Percentiles rank a stretch among this genome's conserved stretches.
Conservation (phyloP, 2,797 vertebrate genomes). For the Scomberomorus guttatus region DNA sequence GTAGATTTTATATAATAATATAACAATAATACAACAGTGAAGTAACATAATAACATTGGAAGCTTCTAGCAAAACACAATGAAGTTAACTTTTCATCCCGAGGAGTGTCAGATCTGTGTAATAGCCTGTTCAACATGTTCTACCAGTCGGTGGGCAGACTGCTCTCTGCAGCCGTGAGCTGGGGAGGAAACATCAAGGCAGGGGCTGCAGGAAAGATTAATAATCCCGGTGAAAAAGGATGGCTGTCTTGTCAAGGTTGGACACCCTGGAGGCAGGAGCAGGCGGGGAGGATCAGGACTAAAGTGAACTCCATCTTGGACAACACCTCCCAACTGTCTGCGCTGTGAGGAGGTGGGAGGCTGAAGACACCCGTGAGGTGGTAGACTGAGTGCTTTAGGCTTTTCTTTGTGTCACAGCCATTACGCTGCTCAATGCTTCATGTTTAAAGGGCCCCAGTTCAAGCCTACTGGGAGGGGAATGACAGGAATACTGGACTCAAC, state of each 20-base stretch:
- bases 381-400: slow-evolving; percentile 64
- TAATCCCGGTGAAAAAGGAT: slow-evolving; percentile 40
- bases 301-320: slow-evolving; percentile 60
- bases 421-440: slow-evolving; percentile 56
- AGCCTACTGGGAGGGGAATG: slow-evolving; percentile 28
- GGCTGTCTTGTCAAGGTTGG: slow-evolving; percentile 46
- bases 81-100: slow-evolving; percentile 4
- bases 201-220: slow-evolving; percentile 61
- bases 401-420: slow-evolving; percentile 60
- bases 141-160: neutral
- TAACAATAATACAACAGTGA: neutral
- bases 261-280: slow-evolving; percentile 58
- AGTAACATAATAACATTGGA: neutral
- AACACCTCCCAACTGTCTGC: slow-evolving; percentile 45
- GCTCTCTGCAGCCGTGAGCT: slow-evolving; percentile 12
- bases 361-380: slow-evolving; percentile 70
- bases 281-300: slow-evolving; percentile 46
- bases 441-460: slow-evolving; percentile 55
- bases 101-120: slow-evolving; percentile 1
- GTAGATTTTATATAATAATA: neutral
- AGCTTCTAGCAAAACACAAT: neutral
- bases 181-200: slow-evolving; percentile 42
- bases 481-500: slow-evolving; percentile 35
- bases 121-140: slow-evolving; percentile 10
- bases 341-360: slow-evolving; percentile 51